These are phyloP conservation scores for Numenius phaeopus DNA, from an alignment of 2,797 vertebrate species.

Conservation along the genomic window DNA sequence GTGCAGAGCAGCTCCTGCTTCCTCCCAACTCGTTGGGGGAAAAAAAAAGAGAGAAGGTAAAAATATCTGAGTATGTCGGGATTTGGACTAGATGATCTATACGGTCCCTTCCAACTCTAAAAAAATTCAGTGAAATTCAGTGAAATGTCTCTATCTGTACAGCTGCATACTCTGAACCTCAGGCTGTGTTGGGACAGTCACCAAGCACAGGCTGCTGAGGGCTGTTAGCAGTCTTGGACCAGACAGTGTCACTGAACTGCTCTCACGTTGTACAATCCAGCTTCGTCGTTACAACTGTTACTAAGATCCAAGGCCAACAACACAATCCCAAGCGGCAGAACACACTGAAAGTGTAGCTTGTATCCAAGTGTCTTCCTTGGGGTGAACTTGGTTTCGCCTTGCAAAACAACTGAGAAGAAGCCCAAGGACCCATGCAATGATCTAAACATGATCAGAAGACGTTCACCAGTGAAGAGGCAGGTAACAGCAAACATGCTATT, in stretches of 20 bases:
- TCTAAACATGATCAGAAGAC: neutral
- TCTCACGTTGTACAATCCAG: neutral
- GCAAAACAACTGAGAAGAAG: neutral
- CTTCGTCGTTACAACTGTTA: neutral
- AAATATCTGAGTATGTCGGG: neutral
- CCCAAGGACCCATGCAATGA: neutral
- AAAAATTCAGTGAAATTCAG: too few relatives aligned
- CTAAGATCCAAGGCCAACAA: neutral
- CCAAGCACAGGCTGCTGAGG: neutral
- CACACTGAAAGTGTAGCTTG: neutral
- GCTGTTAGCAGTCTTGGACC: neutral
- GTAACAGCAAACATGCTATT: neutral
- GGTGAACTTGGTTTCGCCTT: neutral
- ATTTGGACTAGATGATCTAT: too few relatives aligned
- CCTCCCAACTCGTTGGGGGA: neutral
- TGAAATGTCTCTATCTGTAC: neutral
- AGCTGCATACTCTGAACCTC: neutral
- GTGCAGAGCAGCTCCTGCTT: neutral
- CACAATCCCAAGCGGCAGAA: neutral
- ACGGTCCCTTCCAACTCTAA: too few relatives aligned
- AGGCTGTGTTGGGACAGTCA: neutral
- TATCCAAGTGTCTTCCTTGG: neutral
- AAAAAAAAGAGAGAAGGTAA: neutral
- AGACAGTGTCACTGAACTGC: neutral
- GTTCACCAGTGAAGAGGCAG: neutral